These are phyloP conservation scores for Eumerus sabulonum DNA, from an alignment of 2,888 invertebrate species.

Conservation along the genomic window DNA sequence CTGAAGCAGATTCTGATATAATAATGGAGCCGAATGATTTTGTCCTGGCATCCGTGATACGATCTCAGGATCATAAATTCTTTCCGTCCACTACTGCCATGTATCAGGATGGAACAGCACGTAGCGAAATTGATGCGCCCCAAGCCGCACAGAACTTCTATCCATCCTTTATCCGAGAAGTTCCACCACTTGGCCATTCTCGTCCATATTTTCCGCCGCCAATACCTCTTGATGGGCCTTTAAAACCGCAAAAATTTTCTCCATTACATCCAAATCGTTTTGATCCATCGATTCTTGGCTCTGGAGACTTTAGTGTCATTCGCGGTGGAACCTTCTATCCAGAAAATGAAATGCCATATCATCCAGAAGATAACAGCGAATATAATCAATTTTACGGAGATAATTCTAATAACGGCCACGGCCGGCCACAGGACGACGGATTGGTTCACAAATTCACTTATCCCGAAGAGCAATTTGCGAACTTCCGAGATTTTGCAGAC, in stretches of 20 bases:
- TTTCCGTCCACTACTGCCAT: conserved; percentile 72
- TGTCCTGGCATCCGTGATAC: conserved; percentile 74
- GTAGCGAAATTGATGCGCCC: conserved; percentile 71
- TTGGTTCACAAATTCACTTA: conserved; percentile 83
- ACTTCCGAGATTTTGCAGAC: conserved; percentile 94
- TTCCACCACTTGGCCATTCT: conserved; percentile 82
- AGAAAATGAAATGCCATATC: conserved; percentile 83
- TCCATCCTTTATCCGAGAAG: conserved; percentile 85
- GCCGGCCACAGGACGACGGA: conserved; percentile 86
- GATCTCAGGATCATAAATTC: conserved; percentile 76
- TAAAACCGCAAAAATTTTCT: conserved; percentile 81
- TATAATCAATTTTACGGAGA: conserved; percentile 80
- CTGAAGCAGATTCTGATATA: conserved; percentile 78
- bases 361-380: conserved; percentile 80
- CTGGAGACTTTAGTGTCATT: conserved; percentile 92
- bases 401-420: conserved; percentile 85
- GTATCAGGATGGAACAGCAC: conserved; percentile 71
- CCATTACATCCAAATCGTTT: conserved; percentile 79
- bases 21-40: conserved; percentile 79
- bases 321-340: conserved; percentile 92
- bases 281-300: conserved; percentile 85
- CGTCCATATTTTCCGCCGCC: conserved; percentile 82
- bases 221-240: conserved; percentile 79
- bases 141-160: conserved; percentile 86
- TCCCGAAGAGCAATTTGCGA: conserved; percentile 91